Evolutionary conservation across 2,113 vertebrate genomes (phyloP), one percentile per base, ranked within the genome.

Genomic region (Tenebrosternarchus preto): DNA sequence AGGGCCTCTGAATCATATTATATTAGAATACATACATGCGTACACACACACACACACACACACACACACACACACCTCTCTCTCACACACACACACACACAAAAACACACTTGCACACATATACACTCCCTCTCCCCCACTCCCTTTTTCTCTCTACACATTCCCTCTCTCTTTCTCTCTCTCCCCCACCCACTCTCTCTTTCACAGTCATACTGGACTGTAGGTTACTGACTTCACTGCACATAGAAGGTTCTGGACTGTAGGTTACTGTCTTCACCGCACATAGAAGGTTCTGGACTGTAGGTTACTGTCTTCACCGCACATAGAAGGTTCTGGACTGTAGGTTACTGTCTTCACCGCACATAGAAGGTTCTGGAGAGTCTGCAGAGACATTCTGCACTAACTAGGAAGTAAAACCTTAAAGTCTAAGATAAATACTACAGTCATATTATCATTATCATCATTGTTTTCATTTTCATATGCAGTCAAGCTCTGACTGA

Each of bases 351-450:
- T 86, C 88, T 87, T 88, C 88, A 86, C 90, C 90, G 92, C 89
- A 90, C 89, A 92, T 87, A 92, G 87, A 92, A 90, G 90, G 87
- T 85, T 91, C 84, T 90, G 91, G 87, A 91, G 81, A 91, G 91
- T 89, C 89, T 91, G 87, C 91, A 87, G 86, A 90, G 91, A 88
- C 87, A 88, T 88, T 90, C 90, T 92, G 91, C 88, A 92, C 93
- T 93, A 93, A 89, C 91, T 93, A 93, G 90, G 91, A 92, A 92
- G 92, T 91, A 92, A n/a, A n/a, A 93, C 92, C 91, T 93, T 91
- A 91, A 93, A 90, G 88, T 92, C 92, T 93, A 93, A 93, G 90
- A 92, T 93, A 92, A 90, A 93, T 92, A 93, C 91, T 93, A 92
- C 93, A 92, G 91, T 92, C 90, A 92, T 93, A 92, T 91, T 91